phyloP scores from a whole-genome alignment of 2,797 vertebrate genomes.

The Arremon aurantiirostris region DNA sequence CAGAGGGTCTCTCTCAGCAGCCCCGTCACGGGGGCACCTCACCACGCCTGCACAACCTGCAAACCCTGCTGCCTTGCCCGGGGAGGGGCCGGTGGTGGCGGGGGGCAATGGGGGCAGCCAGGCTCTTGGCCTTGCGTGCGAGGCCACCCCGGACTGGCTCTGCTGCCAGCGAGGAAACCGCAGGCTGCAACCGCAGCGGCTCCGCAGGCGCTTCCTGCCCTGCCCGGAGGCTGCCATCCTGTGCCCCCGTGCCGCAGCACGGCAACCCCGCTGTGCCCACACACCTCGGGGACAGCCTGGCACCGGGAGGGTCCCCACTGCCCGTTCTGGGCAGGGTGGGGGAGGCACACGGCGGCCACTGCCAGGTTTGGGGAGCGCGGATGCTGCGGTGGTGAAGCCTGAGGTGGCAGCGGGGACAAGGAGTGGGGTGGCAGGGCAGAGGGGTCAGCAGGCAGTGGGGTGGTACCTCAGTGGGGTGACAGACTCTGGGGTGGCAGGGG shows the following conservation, averaged over 20 bases:
- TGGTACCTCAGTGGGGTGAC: not conserved
- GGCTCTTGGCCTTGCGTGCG: not conserved
- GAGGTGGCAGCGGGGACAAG: not conserved
- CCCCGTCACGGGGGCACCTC: not conserved
- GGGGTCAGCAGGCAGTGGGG: not conserved
- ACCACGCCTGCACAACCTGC: rapidly evolving
- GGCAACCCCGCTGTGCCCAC: not conserved
- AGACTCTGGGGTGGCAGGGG: not conserved
- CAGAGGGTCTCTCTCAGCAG: not conserved
- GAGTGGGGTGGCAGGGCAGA: not conserved
- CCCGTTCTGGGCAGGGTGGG: not conserved
- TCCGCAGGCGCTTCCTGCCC: conserved; percentile 57
- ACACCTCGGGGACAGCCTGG: rapidly evolving
- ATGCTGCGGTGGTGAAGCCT: not conserved
- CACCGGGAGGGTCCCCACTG: rapidly evolving
- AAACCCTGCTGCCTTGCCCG: rapidly evolving
- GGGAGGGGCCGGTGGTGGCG: rapidly evolving
- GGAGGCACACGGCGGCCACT: rapidly evolving
- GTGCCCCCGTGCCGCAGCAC: not conserved
- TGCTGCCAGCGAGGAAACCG: conserved; percentile 57
- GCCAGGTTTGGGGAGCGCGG: not conserved
- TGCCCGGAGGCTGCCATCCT: not conserved
- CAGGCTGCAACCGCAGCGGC: conserved; percentile 56
- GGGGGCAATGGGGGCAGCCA: not conserved
- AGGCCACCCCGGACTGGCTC: not conserved